Evolutionary conservation across 2,797 vertebrate species (phyloP).

Genomic region (Dallia pectoralis): DNA sequence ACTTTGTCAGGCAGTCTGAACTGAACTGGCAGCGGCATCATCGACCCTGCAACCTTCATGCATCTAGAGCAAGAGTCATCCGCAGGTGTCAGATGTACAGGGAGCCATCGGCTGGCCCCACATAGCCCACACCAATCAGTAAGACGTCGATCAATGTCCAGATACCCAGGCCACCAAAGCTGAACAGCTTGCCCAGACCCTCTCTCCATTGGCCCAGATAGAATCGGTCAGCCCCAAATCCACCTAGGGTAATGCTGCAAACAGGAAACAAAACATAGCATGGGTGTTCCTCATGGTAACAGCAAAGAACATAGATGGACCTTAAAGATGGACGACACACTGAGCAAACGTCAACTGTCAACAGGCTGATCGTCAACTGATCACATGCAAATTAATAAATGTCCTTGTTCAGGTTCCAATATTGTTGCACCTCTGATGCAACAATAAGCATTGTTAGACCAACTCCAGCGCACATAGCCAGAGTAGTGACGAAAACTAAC

Average conservation of each 20-base stretch:
- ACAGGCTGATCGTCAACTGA: too few relatives aligned
- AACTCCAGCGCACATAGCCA: too few relatives aligned
- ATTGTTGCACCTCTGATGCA: too few relatives aligned
- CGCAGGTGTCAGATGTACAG: slow-evolving; percentile 86
- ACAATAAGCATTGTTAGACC: too few relatives aligned
- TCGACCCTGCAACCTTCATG: slow-evolving; percentile 11
- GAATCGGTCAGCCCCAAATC: slow-evolving; percentile 96
- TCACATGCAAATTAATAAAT: too few relatives aligned
- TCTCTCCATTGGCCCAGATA: slow-evolving; percentile 98
- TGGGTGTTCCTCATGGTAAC: neutral
- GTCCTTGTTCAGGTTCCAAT: too few relatives aligned
- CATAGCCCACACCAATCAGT: slow-evolving; percentile 93
- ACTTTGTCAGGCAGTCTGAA: slow-evolving; percentile 37
- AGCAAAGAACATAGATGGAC: neutral
- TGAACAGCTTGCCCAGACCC: slow-evolving; percentile 97
- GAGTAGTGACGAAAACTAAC: too few relatives aligned
- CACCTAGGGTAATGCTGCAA: slow-evolving; percentile 91
- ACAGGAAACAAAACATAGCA: slow-evolving; percentile 14
- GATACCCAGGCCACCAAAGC: slow-evolving; percentile 96
- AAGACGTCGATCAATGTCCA: slow-evolving; percentile 96
- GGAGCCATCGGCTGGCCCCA: slow-evolving; percentile 94
- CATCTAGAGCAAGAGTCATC: slow-evolving; percentile 4
- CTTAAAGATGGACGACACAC: neutral
- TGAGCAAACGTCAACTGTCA: too few relatives aligned
- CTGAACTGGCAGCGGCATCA: slow-evolving; percentile 24